Conservation (phyloP, 2,113 vertebrate species). For the Vulpes lagopus region DNA sequence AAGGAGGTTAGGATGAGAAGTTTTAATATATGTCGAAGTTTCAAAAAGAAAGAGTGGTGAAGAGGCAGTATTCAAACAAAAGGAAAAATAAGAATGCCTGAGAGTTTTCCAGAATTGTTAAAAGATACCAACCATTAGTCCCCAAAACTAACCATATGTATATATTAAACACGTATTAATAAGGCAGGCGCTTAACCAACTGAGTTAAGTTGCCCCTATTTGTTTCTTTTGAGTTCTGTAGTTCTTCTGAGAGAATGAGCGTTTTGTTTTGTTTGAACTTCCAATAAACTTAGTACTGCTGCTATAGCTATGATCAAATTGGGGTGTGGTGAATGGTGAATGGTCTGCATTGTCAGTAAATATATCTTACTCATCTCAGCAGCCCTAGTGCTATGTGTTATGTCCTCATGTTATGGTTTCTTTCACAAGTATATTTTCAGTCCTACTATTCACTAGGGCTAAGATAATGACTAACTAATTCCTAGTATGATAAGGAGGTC, state of each 20-base stretch:
- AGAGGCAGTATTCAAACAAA: background rate
- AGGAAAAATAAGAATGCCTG: background rate
- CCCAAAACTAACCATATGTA: background rate
- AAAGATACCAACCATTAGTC: background rate
- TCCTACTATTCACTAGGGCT: background rate
- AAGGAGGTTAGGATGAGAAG: background rate
- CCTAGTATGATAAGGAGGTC: background rate
- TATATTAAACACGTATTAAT: background rate
- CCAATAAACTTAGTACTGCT: background rate
- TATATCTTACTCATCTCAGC: background rate
- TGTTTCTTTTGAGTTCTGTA: background rate
- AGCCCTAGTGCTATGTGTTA: background rate
- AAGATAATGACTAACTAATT: background rate
- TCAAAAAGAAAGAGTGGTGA: background rate
- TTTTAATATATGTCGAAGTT: background rate
- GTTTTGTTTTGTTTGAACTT: background rate
- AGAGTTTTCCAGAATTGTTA: conserved; percentile 18
- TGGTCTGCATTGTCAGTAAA: background rate
- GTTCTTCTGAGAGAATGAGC: background rate
- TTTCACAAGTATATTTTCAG: background rate
- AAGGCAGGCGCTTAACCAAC: background rate
- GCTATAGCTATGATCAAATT: background rate
- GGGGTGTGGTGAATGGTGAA: background rate
- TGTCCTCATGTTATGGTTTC: background rate
- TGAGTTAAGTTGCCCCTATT: background rate